Conservation (phyloP, 2,113 vertebrate species). For the Macheiramphus alcinus region DNA sequence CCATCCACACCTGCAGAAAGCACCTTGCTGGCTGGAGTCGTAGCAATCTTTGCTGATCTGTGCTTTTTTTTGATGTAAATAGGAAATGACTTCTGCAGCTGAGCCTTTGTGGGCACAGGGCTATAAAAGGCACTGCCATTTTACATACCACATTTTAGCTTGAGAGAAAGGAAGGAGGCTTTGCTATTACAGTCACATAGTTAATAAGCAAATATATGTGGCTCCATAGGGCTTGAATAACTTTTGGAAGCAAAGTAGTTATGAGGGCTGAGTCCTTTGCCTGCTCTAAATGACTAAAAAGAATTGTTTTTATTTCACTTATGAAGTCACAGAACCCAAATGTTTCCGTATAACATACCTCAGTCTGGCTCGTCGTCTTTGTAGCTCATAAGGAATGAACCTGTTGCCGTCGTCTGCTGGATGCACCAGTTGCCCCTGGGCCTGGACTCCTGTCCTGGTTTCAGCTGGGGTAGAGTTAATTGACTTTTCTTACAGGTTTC, state of each 20-base stretch:
- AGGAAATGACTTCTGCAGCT: constrained; percentile 28
- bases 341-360: neutral
- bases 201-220: constrained; percentile 54
- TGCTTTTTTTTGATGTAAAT: neutral
- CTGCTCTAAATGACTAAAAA: neutral
- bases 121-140: neutral
- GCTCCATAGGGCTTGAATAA: constrained; percentile 29
- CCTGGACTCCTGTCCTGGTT: neutral
- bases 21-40: neutral
- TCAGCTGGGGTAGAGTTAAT: no score
- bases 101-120: neutral
- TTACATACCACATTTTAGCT: neutral
- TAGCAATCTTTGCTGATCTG: neutral
- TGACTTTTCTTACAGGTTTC: neutral
- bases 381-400: fast-evolving
- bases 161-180: neutral
- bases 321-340: neutral
- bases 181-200: neutral
- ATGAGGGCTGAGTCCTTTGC: neutral
- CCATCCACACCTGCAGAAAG: neutral
- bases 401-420: neutral
- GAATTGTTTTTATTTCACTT: neutral
- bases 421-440: neutral
- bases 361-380: neutral
- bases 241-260: constrained; percentile 5